Conservation (phyloP, 2,888 invertebrate genomes). For the Trissonchulus latispiculum region DNA sequence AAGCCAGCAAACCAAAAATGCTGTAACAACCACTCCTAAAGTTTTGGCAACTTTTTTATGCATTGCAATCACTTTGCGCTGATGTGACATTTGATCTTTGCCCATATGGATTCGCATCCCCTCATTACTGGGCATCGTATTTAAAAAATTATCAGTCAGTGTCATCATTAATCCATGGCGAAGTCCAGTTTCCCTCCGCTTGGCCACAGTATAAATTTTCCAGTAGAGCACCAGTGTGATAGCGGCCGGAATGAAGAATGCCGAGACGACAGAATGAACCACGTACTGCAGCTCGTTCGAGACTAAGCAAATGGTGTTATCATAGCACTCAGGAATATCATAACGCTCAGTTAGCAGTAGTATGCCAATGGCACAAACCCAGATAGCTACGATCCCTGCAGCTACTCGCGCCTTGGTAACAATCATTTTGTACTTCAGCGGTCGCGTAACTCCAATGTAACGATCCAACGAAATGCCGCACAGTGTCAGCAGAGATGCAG, state of each 20-base stretch:
- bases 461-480: slow-evolving; percentile 49
- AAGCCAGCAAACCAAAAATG: slow-evolving; percentile 54
- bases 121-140: background rate
- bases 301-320: background rate
- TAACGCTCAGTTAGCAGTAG: slow-evolving; percentile 39
- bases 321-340: slow-evolving; percentile 18
- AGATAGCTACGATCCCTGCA: slow-evolving; percentile 36
- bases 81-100: slow-evolving; percentile 34
- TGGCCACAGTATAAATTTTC: slow-evolving; percentile 15
- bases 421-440: slow-evolving; percentile 39
- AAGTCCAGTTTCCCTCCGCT: background rate
- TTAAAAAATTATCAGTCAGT: background rate
- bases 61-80: slow-evolving; percentile 41
- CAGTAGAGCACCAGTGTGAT: slow-evolving; percentile 16
- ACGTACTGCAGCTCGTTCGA: slow-evolving; percentile 16
- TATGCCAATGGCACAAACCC: slow-evolving; percentile 38
- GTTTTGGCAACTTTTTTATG: slow-evolving; percentile 53
- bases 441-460: slow-evolving; percentile 42
- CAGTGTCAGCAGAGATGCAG: slow-evolving; percentile 54
- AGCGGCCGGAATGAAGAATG: slow-evolving; percentile 7
- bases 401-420: slow-evolving; percentile 37
- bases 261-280: slow-evolving; percentile 10
- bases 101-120: background rate
- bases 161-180: slow-evolving; percentile 7
- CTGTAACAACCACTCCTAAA: slow-evolving; percentile 54